Percentiles rank a stretch among this genome's conserved stretches.
phyloP scores from a whole-genome alignment of 2,888 invertebrate species.

The Cephus rjabovi region DNA sequence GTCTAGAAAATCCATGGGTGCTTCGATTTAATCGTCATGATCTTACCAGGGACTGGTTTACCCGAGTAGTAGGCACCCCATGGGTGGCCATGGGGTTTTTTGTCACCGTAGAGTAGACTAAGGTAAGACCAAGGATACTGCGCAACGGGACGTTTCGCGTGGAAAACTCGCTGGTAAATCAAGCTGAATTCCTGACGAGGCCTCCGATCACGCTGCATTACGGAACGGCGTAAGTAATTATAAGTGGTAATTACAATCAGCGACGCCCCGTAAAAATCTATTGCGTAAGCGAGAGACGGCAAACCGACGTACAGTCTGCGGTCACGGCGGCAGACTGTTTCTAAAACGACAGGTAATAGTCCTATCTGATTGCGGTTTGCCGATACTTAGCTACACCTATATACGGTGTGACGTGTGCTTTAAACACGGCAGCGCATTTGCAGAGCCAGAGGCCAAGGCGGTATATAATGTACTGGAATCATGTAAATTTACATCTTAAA shows the following conservation, averaged over 20 bases:
- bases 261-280: constrained; percentile 38
- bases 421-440: constrained; percentile 1
- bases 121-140: constrained; percentile 4
- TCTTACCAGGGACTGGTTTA: neutral
- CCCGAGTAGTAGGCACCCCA: neutral
- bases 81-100: neutral
- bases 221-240: constrained; percentile 32
- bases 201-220: constrained; percentile 26
- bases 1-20: neutral
- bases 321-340: constrained; percentile 23
- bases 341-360: constrained; percentile 43
- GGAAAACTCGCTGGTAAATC: constrained; percentile 17
- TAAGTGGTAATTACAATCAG: constrained; percentile 50
- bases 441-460: constrained; percentile 39
- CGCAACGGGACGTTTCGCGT: constrained; percentile 3
- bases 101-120: constrained; percentile 17
- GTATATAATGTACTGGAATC: constrained; percentile 37
- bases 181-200: constrained; percentile 17
- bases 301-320: constrained; percentile 11
- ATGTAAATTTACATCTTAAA: constrained; percentile 32
- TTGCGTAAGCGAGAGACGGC: constrained; percentile 32
- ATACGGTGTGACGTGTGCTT: constrained; percentile 33
- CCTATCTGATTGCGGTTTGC: constrained; percentile 35
- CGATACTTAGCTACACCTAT: constrained; percentile 32
- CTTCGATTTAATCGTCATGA: neutral